Base-by-base conservation (phyloP, 53 echinoderm and acorn worm genomes). In the Echinometra lucunter region DNA sequence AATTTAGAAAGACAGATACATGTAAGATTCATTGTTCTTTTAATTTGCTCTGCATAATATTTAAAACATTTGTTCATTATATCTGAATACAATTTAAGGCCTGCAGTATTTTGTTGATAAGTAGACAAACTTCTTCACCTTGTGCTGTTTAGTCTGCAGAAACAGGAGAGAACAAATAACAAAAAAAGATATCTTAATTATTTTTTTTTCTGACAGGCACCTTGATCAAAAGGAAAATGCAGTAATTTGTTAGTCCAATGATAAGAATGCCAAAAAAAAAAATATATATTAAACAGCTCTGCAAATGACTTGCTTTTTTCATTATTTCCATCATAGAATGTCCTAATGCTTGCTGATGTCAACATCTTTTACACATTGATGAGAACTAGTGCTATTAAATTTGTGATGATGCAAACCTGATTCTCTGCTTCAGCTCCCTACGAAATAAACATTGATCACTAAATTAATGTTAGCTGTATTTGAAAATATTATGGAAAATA, bases 71-170 rank as follows among this genome's bases (percentile, higher is more conserved):
- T 85, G 28, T 9, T 85, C 85, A 49, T 40, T 78, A 42, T 4
- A 16, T n/a, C 40, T 85, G 44, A 81, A 81, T 85, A 49, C 13
- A n/a, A 47, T 81, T 9, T n/a, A 85, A 47, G 44, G 10, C 18
- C n/a, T 27, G 49, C 19, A 44, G 27, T 75, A 17, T 75, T 17
- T 2, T 40, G 75, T 40, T n/a, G n/a, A n/a, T n/a, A n/a, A n/a
- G n/a, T n/a, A n/a, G n/a, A n/a, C n/a, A n/a, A 85, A 85, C 6
- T 42, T 58, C 60, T 60, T 89, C 89, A 89, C 60, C 89, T 89
- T 32, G 89, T 89, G 89, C 89, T 89, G 89, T 89, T 89, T 4
- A 89, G 58, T 37, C 89, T 89, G 89, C 4, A 89, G 34, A 38
- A 55, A 32, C 58, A 37, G 60, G 37, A 12, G n/a, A n/a, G 27